Base-by-base conservation (phyloP, 1,140 invertebrate genomes). In the Nymphalis io region DNA sequence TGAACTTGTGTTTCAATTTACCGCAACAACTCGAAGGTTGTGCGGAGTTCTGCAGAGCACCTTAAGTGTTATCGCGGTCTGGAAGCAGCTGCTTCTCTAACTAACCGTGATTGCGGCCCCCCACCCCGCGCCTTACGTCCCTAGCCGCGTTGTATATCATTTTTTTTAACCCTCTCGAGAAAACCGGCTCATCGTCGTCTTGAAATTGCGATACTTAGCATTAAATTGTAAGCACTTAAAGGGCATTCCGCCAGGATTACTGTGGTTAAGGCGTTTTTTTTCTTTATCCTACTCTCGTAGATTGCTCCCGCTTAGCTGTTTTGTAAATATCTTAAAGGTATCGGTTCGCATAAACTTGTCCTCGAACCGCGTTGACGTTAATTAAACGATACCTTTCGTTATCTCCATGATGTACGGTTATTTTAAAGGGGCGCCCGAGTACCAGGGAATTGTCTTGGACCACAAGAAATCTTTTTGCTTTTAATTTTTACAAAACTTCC, bases 251-350 rank as follows among this genome's bases (percentile, higher is more conserved):
- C 67, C 73, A 72, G 80, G 85, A 87, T 90, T 89, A 89, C 75
- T 69, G 69, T 70, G 77, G 58, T 58, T 71, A 44, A 61, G 63
- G 38, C 72, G 70, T 80, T 76, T 78, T 88, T 85, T 89, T 87
- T 82, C 5, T 51, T 51, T 78, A 81, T 78, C 82, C 76, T 77
- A 55, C 15, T 72, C 74, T 71, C 76, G 72, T 81, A 83, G 80
- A 86, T 83, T 85, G 78, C 75, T 70, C 51, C 64, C 76, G 81
- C 80, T 88, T 80, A 84, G 81, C 78, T 82, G 82, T 82, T 88
- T 84, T 84, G 82, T 85, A 88, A 90, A 90, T 86, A 86, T 81
- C 83, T 88, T 85, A 82, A 86, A 87, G 79, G 81, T 90, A 90
- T 91, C 79, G 83, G 81, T 71, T 74, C 75, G 67, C 79, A 79